Conservation (phyloP, 2,113 vertebrate species). For the Suncus etruscus region DNA sequence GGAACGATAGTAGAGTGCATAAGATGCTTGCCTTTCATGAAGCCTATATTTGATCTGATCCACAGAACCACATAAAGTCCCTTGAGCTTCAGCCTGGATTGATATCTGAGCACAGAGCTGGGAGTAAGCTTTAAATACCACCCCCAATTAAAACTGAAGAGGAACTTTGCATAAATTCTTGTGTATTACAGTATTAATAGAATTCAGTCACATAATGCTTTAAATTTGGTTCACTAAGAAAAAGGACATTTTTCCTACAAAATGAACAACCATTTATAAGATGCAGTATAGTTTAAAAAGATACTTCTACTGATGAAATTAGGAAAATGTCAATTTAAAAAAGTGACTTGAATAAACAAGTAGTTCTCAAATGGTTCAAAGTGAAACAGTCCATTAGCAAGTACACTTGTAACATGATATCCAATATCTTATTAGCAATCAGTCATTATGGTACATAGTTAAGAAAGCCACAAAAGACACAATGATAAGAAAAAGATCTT, state of each 20-base stretch:
- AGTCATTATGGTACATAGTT: slow-evolving; percentile 56
- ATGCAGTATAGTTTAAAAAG: not conserved
- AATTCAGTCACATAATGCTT: not conserved
- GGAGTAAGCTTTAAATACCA: no score
- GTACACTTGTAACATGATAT: slow-evolving; percentile 12
- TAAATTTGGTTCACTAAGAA: not conserved
- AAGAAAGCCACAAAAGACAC: slow-evolving; percentile 16
- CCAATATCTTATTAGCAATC: slow-evolving; percentile 26
- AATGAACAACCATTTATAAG: slow-evolving; percentile 40
- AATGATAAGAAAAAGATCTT: slow-evolving; percentile 64
- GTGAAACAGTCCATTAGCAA: slow-evolving; percentile 36
- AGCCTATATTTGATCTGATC: no score
- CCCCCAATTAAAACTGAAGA: no score
- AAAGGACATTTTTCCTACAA: not conserved
- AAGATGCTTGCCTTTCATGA: no score
- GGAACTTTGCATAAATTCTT: not conserved
- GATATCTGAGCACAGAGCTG: no score
- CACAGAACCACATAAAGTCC: no score
- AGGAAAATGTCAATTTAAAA: slow-evolving; percentile 52
- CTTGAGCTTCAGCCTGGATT: no score
- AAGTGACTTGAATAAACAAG: slow-evolving; percentile 58
- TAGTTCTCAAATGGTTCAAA: not conserved
- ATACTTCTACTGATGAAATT: slow-evolving; percentile 59
- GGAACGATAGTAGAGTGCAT: not conserved
- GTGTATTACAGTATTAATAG: not conserved